These are phyloP conservation scores for Clistopyga incitator DNA, from an alignment of 2,888 invertebrate genomes.

Conservation along the genomic window DNA sequence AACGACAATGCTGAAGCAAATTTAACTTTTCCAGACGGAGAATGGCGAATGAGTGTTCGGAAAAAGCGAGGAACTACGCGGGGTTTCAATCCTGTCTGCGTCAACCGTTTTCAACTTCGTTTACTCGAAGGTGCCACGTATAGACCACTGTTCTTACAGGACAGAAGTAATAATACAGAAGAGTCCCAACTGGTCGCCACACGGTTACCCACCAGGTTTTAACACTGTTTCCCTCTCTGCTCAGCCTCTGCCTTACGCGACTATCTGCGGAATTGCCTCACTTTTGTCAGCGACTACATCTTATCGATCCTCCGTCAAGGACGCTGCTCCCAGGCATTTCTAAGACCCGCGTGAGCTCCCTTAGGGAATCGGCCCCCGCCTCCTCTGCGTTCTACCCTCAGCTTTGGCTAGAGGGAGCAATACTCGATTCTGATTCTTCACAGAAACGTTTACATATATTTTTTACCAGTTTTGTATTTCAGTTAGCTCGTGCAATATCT, in stretches of 20 bases:
- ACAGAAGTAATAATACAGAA: not conserved
- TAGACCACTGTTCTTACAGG: not conserved
- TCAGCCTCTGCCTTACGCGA: conserved; percentile 34
- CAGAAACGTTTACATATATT: conserved; percentile 10
- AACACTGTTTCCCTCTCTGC: conserved; percentile 19
- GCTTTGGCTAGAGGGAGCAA: not conserved
- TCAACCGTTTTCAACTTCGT: not conserved
- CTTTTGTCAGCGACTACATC: conserved; percentile 63
- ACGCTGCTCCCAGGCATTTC: conserved; percentile 30
- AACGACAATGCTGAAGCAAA: not conserved
- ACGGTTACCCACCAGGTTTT: not conserved
- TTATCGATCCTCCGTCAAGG: conserved; percentile 46
- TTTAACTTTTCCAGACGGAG: conserved; percentile 3
- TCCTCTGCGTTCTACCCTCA: not conserved
- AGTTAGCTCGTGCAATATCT: not conserved
- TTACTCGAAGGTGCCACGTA: not conserved
- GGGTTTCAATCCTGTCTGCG: not conserved
- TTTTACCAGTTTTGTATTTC: not conserved
- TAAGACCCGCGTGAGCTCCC: conserved; percentile 6
- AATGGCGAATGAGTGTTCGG: not conserved
- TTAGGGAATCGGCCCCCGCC: conserved; percentile 17
- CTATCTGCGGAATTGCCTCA: conserved; percentile 52
- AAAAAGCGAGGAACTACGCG: not conserved
- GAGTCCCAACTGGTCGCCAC: not conserved
- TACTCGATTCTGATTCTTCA: not conserved